These are phyloP conservation scores for Cephalopterus ornatus DNA, from an alignment of 2,113 vertebrate genomes.

Conservation along the genomic window DNA sequence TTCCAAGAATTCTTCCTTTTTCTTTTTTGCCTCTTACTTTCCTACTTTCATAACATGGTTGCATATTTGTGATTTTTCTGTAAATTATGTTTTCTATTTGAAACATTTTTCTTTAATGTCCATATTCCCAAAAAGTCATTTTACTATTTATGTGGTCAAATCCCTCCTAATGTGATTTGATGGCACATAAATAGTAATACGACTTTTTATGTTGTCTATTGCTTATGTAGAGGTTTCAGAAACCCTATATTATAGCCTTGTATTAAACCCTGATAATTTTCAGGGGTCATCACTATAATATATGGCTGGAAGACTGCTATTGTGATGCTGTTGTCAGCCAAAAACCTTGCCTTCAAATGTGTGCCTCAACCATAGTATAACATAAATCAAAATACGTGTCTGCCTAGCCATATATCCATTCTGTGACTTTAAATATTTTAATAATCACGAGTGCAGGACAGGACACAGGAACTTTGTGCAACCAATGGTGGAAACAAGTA, in stretches of 20 bases:
- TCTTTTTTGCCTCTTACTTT: background rate
- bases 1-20: constrained; percentile 8
- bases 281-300: constrained; percentile 51
- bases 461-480: constrained; percentile 43
- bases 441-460: constrained; percentile 46
- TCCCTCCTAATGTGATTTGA: constrained; percentile 52
- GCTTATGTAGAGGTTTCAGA: constrained; percentile 57
- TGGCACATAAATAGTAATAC: constrained; percentile 67
- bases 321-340: constrained; percentile 65
- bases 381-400: constrained; percentile 68
- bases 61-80: constrained; percentile 63
- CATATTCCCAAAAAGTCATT: constrained; percentile 70
- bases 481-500: constrained; percentile 11
- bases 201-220: constrained; percentile 62
- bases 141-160: constrained; percentile 68
- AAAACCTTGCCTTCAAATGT: constrained; percentile 67
- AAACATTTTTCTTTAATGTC: constrained; percentile 72
- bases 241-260: constrained; percentile 56
- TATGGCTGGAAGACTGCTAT: constrained; percentile 55
- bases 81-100: constrained; percentile 66
- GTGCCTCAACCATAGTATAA: constrained; percentile 37
- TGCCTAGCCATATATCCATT: constrained; percentile 59
- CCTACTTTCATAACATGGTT: background rate
- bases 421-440: constrained; percentile 74
- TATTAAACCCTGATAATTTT: constrained; percentile 55